Conservation (phyloP, 2,113 vertebrate genomes). For the Chitala chitala region DNA sequence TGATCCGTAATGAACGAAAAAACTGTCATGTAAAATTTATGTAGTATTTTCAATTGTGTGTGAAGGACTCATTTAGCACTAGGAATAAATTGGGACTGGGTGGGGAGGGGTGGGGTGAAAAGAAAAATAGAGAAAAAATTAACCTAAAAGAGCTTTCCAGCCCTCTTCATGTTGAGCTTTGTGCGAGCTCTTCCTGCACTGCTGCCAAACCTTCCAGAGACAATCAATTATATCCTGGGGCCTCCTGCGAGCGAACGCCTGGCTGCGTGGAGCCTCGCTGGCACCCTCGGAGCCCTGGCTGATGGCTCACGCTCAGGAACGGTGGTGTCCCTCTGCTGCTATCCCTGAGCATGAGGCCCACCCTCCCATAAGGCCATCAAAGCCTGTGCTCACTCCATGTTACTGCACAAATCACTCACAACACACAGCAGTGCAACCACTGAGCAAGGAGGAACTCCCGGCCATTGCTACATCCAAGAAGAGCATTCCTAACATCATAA, state of each 20-base stretch:
- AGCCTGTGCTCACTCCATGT: not conserved
- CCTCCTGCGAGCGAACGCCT: not conserved
- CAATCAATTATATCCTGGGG: slow-evolving; percentile 13
- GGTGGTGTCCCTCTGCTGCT: not conserved
- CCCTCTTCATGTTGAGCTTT: slow-evolving; percentile 21
- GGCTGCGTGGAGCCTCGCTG: not conserved
- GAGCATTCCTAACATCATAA: not conserved
- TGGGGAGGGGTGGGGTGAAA: not conserved
- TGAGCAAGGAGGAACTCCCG: not conserved
- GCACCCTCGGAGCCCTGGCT: not conserved
- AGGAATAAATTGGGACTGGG: slow-evolving; percentile 28
- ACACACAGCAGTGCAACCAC: not conserved
- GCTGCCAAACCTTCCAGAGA: slow-evolving; percentile 13
- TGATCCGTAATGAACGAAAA: slow-evolving; percentile 54
- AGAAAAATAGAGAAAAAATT: slow-evolving; percentile 14
- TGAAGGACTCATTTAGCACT: slow-evolving; percentile 46
- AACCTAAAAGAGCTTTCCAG: slow-evolving; percentile 21
- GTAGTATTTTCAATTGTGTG: slow-evolving; percentile 50
- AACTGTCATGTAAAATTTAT: slow-evolving; percentile 56
- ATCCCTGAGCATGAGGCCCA: no score
- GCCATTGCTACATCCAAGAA: not conserved
- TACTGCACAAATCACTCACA: slow-evolving; percentile 6
- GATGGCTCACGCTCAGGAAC: not conserved
- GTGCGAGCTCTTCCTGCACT: not conserved
- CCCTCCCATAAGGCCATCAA: not conserved